Evolutionary conservation across 2,797 vertebrate genomes (phyloP).

Genomic region (Falco biarmicus): DNA sequence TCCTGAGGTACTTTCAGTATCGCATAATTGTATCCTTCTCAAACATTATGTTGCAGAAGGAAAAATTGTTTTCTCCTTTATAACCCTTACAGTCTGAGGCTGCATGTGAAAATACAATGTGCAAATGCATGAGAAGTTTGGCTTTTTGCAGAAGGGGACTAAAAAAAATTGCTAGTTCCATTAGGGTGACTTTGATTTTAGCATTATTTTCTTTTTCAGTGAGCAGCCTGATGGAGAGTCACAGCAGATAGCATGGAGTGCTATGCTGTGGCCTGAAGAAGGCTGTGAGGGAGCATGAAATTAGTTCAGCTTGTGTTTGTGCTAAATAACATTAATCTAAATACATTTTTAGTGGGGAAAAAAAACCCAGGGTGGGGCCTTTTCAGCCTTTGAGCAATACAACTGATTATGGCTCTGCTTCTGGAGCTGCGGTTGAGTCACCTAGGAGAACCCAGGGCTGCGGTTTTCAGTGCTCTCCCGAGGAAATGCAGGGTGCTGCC

Average conservation of each 20-base stretch:
- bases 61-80: not conserved
- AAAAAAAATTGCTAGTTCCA: not conserved
- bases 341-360: not conserved
- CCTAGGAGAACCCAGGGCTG: not conserved
- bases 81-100: not conserved
- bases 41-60: not conserved
- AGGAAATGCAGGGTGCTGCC: not conserved
- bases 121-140: not conserved
- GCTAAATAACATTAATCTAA: constrained; percentile 9
- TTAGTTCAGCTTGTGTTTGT: not conserved
- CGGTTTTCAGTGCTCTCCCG: not conserved
- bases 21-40: not conserved
- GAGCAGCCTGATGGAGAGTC: not conserved
- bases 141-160: not conserved
- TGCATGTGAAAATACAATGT: not conserved
- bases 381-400: not conserved
- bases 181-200: not conserved
- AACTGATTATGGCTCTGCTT: not conserved
- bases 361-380: not conserved
- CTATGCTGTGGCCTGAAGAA: not conserved
- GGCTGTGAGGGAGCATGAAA: not conserved
- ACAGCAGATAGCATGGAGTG: not conserved
- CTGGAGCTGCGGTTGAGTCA: not conserved
- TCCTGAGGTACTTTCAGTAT: not conserved
- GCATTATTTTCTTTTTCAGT: not conserved